A percentile compares a stretch with the other conserved stretches of the same genome.
These are phyloP conservation scores for Sphinx pinastri DNA, from an alignment of 2,888 invertebrate genomes.

Conservation along the genomic window DNA sequence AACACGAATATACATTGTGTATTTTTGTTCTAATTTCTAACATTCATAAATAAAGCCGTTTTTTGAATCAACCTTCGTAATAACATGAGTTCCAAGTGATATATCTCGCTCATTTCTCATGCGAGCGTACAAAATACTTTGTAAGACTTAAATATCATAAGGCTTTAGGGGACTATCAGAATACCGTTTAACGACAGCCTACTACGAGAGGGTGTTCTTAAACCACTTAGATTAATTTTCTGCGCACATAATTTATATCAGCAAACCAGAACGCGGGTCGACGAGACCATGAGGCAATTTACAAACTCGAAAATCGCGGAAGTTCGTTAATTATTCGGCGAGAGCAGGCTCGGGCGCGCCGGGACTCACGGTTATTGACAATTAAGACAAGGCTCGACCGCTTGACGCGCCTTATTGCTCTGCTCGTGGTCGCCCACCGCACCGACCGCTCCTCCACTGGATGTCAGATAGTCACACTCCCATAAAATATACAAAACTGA, in stretches of 20 bases:
- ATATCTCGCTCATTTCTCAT: neutral
- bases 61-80: neutral
- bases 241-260: constrained; percentile 79
- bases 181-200: constrained; percentile 51
- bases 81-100: neutral
- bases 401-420: constrained; percentile 71
- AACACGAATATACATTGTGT: neutral
- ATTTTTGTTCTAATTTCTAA: neutral
- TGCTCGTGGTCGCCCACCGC: constrained; percentile 55
- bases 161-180: constrained; percentile 36
- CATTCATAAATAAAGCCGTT: neutral
- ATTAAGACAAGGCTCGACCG: constrained; percentile 76
- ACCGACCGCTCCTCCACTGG: constrained; percentile 34
- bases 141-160: constrained; percentile 7
- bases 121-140: constrained; percentile 7
- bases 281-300: constrained; percentile 82
- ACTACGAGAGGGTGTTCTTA: constrained; percentile 69
- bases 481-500: constrained; percentile 58
- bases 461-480: constrained; percentile 60
- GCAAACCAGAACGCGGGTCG: constrained; percentile 77
- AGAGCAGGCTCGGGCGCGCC: constrained; percentile 65
- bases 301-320: constrained; percentile 83
- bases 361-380: constrained; percentile 81
- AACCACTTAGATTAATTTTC: constrained; percentile 80
- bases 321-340: constrained; percentile 83